Evolutionary conservation across 2,888 invertebrate genomes (phyloP), one percentile per base, ranked within the genome.

Genomic region (Dendrolimus pini): DNA sequence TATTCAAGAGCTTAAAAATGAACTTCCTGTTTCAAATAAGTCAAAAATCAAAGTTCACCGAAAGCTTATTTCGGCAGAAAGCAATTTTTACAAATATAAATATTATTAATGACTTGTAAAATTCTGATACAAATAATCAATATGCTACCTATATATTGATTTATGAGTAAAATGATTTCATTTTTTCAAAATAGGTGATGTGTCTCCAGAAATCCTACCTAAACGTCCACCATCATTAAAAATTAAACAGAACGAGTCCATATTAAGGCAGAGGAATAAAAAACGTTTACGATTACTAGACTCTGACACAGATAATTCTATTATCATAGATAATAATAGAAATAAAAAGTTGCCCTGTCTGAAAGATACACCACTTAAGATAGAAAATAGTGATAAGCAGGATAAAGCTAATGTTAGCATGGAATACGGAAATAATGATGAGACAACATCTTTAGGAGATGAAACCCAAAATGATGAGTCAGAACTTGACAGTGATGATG

Each of bases 261-360:
- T 83, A 8, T 71, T 72, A 41, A 75, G 74, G 30, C 30, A 30
- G 30, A 82, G 75, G 66, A 80, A 77, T 1, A 89, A 81, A 56
- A 89, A 86, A 66, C 78, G 88, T 7, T 80, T 87, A 68, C 71
- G 85, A 3, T 65, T 80, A 2, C 18, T 83, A 2, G 89, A 89
- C 53, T 89, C 89, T 0, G 89, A 90, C 62, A 82, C 84, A 0
- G 89, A 89, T 57, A 86, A 88, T 61, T 89, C 89, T 8, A 82
- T 89, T 41, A 63, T 88, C 1, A 71, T 83, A 55, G 87, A 87
- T 68, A 82, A 82, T 41, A 68, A 80, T 12, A 82, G 73, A 41
- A 75, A 82, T 55, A 81, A 69, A 2, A 89, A 89, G 68, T 53
- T 77, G 7, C 65, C 67, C 41, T 89, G 89, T 59, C 59, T 82